Base-by-base conservation (phyloP, 1,140 invertebrate species). In the Eupristina koningsbergeri region DNA sequence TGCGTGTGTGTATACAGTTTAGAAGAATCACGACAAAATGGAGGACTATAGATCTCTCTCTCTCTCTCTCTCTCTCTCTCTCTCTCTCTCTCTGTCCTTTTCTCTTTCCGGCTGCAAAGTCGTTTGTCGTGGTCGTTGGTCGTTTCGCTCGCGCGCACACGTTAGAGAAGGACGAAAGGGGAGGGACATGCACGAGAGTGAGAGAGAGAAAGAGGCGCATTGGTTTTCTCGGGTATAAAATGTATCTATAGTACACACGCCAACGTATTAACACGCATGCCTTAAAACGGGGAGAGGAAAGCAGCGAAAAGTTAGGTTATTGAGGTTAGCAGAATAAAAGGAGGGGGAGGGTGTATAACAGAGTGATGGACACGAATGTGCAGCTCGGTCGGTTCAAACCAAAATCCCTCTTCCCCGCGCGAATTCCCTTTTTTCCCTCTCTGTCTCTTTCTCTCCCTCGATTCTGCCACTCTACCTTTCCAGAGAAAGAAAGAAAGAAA, bases 11-110 rank as follows among this genome's bases (percentile, higher is more conserved):
- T 13, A 29, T 39, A 50, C n/a, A 34, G 45, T 75, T 47, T 75
- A 67, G 61, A 79, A n/a, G 63, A 79, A 79, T 79, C 77, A 82
- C 81, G 76, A 86, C 84, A 86, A 82, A 85, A 85, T 73, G 84
- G 74, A 84, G 83, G 61, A 84, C 80, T 58, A 50, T 64, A 73
- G 45, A 36, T 50, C 34, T 76, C 74, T 76, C 74, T 78, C 58
- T 77, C 34, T 63, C 34, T 77, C 53, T 61, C 75, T 34, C 45
- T 77, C 31, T 77, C n/a, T n/a, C n/a, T n/a, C n/a, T n/a, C n/a
- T n/a, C n/a, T n/a, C n/a, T n/a, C n/a, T n/a, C n/a, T n/a, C n/a
- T n/a, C n/a, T n/a, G n/a, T n/a, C n/a, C n/a, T n/a, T n/a, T n/a
- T n/a, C n/a, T n/a, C n/a, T n/a, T n/a, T n/a, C n/a, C n/a, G 15